These are phyloP conservation scores for Drosophila subsilvestris DNA, from an alignment of 2,888 invertebrate species.

Conservation along the genomic window DNA sequence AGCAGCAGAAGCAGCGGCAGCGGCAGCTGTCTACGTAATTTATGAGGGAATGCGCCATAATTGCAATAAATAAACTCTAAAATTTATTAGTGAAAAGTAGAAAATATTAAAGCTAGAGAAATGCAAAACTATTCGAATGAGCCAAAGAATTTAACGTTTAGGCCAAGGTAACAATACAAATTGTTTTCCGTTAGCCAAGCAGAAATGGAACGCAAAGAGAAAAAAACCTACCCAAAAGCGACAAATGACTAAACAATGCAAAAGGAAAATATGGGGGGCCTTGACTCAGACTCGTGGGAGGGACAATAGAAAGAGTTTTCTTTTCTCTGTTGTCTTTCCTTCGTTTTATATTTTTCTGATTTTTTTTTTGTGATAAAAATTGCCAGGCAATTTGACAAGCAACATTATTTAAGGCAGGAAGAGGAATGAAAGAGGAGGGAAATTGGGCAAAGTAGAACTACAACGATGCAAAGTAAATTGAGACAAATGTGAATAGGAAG, in stretches of 20 bases:
- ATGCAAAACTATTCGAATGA: constrained; percentile 16
- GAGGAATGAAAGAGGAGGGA: not conserved
- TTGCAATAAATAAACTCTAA: constrained; percentile 51
- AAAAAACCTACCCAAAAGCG: constrained; percentile 17
- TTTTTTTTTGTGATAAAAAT: constrained; percentile 10
- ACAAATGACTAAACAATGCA: constrained; percentile 65
- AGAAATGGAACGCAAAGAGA: constrained; percentile 24
- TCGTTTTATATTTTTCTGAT: not conserved
- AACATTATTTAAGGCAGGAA: constrained; percentile 28
- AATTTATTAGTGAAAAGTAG: constrained; percentile 6
- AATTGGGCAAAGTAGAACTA: not conserved
- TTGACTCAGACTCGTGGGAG: constrained; percentile 44
- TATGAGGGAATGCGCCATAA: constrained; percentile 55
- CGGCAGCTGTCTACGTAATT: constrained; percentile 55
- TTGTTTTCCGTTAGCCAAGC: constrained; percentile 56
- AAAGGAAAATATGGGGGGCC: constrained; percentile 31
- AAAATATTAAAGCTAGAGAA: constrained; percentile 15
- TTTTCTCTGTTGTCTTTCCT: not conserved
- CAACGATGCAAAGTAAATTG: constrained; percentile 18
- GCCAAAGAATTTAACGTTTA: constrained; percentile 70
- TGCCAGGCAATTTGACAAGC: constrained; percentile 41
- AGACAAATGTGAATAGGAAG: constrained; percentile 12
- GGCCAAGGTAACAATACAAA: constrained; percentile 65
- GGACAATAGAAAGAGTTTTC: constrained; percentile 42
- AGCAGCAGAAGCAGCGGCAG: constrained; percentile 2